These are phyloP conservation scores for Diplodus sargus DNA, from an alignment of 2,797 vertebrate genomes.

Conservation along the genomic window DNA sequence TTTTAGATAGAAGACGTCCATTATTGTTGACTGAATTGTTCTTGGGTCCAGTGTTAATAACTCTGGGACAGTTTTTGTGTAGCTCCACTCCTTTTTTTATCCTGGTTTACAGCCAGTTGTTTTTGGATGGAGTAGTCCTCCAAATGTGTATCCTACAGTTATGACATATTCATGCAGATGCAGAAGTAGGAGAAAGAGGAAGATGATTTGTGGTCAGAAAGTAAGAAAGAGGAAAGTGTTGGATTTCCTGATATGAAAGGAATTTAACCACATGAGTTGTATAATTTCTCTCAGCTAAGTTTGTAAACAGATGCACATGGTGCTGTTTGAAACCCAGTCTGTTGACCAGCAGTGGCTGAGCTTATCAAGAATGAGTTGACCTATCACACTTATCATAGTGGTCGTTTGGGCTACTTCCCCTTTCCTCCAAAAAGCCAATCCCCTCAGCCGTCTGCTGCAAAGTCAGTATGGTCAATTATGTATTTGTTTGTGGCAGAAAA, in stretches of 20 bases:
- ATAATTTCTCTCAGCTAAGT: conserved; percentile 19
- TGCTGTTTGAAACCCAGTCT: neutral
- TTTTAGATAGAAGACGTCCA: neutral
- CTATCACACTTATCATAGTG: neutral
- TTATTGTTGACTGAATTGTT: neutral
- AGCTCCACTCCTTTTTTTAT: neutral
- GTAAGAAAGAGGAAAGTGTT: conserved; percentile 40
- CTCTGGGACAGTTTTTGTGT: neutral
- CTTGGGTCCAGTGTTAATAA: no score
- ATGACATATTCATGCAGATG: conserved; percentile 36
- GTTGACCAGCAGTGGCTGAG: neutral
- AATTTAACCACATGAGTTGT: neutral
- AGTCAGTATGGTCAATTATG: neutral
- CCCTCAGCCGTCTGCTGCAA: neutral
- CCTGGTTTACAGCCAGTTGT: neutral
- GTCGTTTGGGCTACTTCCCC: neutral
- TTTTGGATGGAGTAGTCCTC: neutral
- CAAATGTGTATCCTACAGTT: neutral
- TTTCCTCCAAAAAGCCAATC: neutral
- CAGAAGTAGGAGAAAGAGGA: conserved; percentile 76
- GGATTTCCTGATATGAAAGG: conserved; percentile 25
- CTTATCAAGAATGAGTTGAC: conserved; percentile 28
- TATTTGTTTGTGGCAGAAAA: neutral
- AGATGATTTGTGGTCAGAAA: conserved; percentile 69
- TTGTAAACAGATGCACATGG: conserved; percentile 76